phyloP scores from a whole-genome alignment of 2,113 vertebrate genomes.

The Tachuris rubrigastra region DNA sequence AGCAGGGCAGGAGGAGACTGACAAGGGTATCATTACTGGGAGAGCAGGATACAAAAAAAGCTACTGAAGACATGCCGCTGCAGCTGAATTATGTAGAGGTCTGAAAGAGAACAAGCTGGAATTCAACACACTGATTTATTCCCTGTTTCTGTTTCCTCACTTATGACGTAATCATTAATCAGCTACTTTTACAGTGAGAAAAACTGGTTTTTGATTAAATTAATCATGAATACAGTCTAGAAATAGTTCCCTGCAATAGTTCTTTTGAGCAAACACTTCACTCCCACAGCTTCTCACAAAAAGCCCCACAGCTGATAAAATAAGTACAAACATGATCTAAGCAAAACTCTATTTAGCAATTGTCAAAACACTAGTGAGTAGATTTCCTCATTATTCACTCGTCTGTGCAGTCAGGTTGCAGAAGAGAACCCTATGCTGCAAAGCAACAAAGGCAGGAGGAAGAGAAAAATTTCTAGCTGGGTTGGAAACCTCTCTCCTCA shows the following conservation, averaged over 20 bases:
- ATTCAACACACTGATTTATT: slow-evolving; percentile 27
- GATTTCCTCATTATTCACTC: slow-evolving; percentile 36
- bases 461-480: background rate
- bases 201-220: slow-evolving; percentile 44
- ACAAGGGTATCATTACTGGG: background rate
- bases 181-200: slow-evolving; percentile 20
- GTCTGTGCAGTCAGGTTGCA: background rate
- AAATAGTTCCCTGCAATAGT: slow-evolving; percentile 44
- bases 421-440: background rate
- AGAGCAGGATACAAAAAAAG: slow-evolving; percentile 11
- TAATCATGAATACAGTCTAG: slow-evolving; percentile 38
- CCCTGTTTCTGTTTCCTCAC: slow-evolving; percentile 21
- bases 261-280: slow-evolving; percentile 52
- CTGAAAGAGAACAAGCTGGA: background rate
- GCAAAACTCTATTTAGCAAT: slow-evolving; percentile 50
- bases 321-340: slow-evolving; percentile 41
- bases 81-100: slow-evolving; percentile 28
- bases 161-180: slow-evolving; percentile 45
- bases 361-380: slow-evolving; percentile 44
- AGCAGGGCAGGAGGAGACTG: background rate
- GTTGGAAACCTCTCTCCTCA: background rate
- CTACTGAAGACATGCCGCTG: background rate
- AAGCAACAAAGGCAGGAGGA: background rate
- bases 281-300: slow-evolving; percentile 54
- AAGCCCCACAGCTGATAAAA: slow-evolving; percentile 28